Evolutionary conservation across 2,888 invertebrate species (phyloP), one percentile per base, ranked within the genome.

Genomic region (Smittia aterrima): DNA sequence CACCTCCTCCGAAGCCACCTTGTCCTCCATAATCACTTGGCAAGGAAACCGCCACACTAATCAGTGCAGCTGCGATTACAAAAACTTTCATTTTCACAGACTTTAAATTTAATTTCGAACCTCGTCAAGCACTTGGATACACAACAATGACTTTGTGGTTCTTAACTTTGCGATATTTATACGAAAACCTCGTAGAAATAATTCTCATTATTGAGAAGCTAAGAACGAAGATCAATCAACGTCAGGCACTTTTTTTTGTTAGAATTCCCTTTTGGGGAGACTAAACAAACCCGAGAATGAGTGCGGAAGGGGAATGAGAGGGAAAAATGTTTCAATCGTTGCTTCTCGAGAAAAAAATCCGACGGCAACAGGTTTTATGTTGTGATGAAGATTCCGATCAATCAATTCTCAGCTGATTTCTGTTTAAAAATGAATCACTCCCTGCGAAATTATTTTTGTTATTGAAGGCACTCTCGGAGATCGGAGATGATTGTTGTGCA

Each of bases 41-140:
- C 1, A 32, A 11, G 13, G 70, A 22, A 16, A 53, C 11, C n/a
- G 25, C 27, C 9, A 32, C 18, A 3, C 70, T 18, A 13, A 54
- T 27, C 1, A 70, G 6, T 25, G 18, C 32, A 32, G 25, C 40
- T 16, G 41, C 16, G 16, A 54, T 25, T 22, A 54, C 16, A 54
- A 70, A 18, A 16, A 70, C 64, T 64, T 64, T 64, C 64, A 64
- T 70, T 54, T 47, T 54, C 64, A 22, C 16, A 58, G 22, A 58
- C 18, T 58, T 32, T 9, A 32, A 32, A 32, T 32, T 32, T 47
- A n/a, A 47, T 13, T 2, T 11, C n/a, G n/a, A 58, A 9, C 22
- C 18, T 58, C 3, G 1, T 47, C 11, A n/a, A 58, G n/a, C 22
- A 58, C 20, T 58, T 22, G 20, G 18, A 58, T 4, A 22, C 4